Evolutionary conservation across 2,113 vertebrate genomes (phyloP).

Genomic region (Raphicerus campestris): DNA sequence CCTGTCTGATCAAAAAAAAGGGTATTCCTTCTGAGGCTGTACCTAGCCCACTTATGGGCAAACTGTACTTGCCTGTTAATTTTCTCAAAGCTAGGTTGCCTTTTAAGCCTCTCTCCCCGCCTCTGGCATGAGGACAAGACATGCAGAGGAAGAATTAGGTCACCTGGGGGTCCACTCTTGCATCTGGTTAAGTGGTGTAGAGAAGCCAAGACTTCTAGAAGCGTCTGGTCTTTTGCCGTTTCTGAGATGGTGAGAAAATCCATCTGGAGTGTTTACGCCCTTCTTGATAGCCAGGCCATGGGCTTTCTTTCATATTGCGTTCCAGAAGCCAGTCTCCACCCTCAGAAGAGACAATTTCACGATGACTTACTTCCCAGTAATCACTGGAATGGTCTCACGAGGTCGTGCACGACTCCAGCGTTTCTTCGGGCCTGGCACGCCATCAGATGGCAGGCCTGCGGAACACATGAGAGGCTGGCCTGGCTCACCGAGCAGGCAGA

Average conservation of each 20-base stretch:
- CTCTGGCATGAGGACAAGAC: neutral
- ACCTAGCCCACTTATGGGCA: neutral
- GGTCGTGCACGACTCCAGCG: neutral
- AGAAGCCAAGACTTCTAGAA: slow-evolving; percentile 5
- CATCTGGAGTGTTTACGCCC: neutral
- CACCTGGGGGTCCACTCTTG: neutral
- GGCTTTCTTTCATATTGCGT: neutral
- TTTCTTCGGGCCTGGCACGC: slow-evolving; percentile 23
- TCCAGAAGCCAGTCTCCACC: neutral
- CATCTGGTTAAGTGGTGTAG: neutral
- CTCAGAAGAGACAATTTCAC: slow-evolving; percentile 26
- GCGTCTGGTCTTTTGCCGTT: neutral
- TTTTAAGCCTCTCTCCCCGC: neutral
- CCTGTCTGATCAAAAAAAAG: neutral
- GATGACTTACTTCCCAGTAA: slow-evolving; percentile 29
- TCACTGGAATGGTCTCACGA: neutral
- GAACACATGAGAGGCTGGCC: neutral
- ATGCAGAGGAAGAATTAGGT: neutral
- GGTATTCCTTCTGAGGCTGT: neutral
- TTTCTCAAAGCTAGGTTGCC: neutral
- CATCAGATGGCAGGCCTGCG: slow-evolving; percentile 20
- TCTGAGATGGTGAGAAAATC: neutral
- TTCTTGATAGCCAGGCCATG: neutral
- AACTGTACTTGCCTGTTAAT: neutral
- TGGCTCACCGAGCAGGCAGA: neutral